Conservation (phyloP, 64 coral and sea anemone genomes). For the Actinia equina region DNA sequence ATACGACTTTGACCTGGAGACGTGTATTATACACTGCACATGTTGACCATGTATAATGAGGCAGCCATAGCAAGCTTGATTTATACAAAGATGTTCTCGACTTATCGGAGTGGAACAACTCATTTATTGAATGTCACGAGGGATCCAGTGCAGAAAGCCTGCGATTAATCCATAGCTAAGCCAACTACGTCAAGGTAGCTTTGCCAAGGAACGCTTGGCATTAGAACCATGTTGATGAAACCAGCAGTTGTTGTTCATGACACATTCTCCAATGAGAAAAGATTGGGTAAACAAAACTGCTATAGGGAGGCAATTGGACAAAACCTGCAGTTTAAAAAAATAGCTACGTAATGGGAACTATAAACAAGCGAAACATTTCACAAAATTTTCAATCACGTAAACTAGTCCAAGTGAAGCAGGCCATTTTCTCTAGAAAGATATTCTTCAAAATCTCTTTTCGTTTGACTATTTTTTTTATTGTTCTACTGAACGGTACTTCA, state of each 20-base stretch:
- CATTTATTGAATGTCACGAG: conserved; percentile 25
- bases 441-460: neutral
- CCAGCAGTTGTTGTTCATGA: neutral
- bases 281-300: neutral
- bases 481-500: neutral
- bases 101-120: conserved; percentile 17
- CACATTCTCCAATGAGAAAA: neutral
- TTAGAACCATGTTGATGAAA: conserved; percentile 16
- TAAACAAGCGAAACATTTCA: too few relatives aligned
- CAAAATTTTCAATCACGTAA: neutral
- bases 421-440: neutral
- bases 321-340: neutral
- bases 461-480: neutral
- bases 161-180: conserved; percentile 27
- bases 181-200: conserved; percentile 21
- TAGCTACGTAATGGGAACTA: neutral
- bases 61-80: conserved; percentile 11
- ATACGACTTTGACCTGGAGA: conserved; percentile 5
- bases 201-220: conserved; percentile 22
- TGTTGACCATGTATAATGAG: conserved; percentile 6
- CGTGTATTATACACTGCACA: conserved; percentile 8
- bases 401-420: neutral
- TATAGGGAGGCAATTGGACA: neutral
- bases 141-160: neutral
- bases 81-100: conserved; percentile 6